Conservation (phyloP, 2,888 invertebrate genomes). For the Lasioglossum malachurum region DNA sequence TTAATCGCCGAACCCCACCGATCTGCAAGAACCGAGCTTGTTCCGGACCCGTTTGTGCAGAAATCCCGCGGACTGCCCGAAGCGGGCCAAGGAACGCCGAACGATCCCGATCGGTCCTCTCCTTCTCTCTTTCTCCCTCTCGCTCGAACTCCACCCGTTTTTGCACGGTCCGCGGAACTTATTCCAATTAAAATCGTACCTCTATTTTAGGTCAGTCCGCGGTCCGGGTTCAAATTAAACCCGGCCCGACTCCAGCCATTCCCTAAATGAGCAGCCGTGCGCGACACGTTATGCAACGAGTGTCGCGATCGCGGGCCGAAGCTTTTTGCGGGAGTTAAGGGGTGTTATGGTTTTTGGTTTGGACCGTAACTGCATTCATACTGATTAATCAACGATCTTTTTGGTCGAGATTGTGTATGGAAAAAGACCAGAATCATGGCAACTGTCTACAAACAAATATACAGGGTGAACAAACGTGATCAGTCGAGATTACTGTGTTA, state of each 20-base stretch:
- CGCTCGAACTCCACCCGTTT: conserved; percentile 29
- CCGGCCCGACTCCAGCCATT: neutral
- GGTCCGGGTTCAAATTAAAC: conserved; percentile 53
- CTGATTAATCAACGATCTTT: too few relatives aligned
- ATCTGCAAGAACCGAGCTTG: conserved; percentile 66
- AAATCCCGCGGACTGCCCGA: conserved; percentile 57
- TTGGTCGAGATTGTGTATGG: too few relatives aligned
- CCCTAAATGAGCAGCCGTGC: conserved; percentile 50
- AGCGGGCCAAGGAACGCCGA: conserved; percentile 66
- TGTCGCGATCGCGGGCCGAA: neutral
- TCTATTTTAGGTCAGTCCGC: conserved; percentile 71
- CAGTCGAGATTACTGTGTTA: too few relatives aligned
- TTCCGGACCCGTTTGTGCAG: conserved; percentile 46
- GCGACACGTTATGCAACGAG: conserved; percentile 26
- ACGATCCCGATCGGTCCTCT: conserved; percentile 32
- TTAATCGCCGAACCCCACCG: conserved; percentile 58
- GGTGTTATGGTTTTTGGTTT: neutral
- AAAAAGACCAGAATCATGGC: too few relatives aligned
- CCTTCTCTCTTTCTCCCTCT: neutral
- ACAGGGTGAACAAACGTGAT: too few relatives aligned
- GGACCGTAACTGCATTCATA: neutral
- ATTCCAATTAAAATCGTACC: conserved; percentile 78
- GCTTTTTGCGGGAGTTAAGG: neutral
- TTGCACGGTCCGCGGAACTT: conserved; percentile 65
- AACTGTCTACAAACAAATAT: too few relatives aligned